Evolutionary conservation across 2,888 invertebrate species (phyloP).

Genomic region (Aleiodes testaceus): DNA sequence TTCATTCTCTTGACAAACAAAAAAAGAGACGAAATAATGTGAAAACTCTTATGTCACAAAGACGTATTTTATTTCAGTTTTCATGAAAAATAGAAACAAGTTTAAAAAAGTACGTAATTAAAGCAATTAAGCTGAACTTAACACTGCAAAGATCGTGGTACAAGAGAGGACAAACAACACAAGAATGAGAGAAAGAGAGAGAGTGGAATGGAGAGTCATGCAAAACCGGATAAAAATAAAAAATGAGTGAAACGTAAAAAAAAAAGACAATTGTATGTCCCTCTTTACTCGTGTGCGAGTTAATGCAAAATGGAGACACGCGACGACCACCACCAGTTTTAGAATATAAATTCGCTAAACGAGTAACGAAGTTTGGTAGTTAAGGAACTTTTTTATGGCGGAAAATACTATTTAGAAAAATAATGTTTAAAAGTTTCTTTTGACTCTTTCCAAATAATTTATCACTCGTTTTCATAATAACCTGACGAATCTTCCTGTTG

Average conservation of each 20-base stretch:
- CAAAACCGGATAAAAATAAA: slow-evolving; percentile 45
- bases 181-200: slow-evolving; percentile 29
- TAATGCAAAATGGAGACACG: slow-evolving; percentile 43
- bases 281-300: slow-evolving; percentile 48
- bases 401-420: slow-evolving; percentile 69
- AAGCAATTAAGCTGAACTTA: slow-evolving; percentile 60
- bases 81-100: slow-evolving; percentile 30
- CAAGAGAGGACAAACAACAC: slow-evolving; percentile 22
- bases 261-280: slow-evolving; percentile 41
- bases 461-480: slow-evolving; percentile 33
- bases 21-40: too few relatives aligned
- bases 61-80: slow-evolving; percentile 37
- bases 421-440: slow-evolving; percentile 64
- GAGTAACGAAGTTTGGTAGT: slow-evolving; percentile 67
- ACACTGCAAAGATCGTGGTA: slow-evolving; percentile 48
- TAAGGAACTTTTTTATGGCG: slow-evolving; percentile 66
- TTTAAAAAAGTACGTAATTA: slow-evolving; percentile 57
- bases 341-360: slow-evolving; percentile 67
- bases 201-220: slow-evolving; percentile 47
- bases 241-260: slow-evolving; percentile 50
- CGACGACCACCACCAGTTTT: slow-evolving; percentile 53
- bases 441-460: slow-evolving; percentile 46
- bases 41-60: too few relatives aligned
- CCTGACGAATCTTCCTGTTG: slow-evolving; percentile 37
- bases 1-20: too few relatives aligned